phyloP scores from a whole-genome alignment of 2,888 invertebrate genomes.

The Scelioninae gen. 2 region DNA sequence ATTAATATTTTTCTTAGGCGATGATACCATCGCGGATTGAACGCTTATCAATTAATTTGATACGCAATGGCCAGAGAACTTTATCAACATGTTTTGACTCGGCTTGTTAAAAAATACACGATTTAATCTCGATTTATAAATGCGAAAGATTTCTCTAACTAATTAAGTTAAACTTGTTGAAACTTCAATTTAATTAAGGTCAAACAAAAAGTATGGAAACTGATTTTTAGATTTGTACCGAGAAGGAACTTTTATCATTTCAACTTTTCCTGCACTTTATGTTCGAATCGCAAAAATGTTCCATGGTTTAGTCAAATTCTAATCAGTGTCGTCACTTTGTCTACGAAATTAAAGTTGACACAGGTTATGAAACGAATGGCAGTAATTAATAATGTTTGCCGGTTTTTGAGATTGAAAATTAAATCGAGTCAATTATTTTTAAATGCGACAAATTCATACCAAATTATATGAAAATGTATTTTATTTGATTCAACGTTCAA shows the following conservation, averaged over 20 bases:
- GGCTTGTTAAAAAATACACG: not conserved
- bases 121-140: slow-evolving; percentile 9
- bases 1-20: not conserved
- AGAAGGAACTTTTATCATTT: slow-evolving; percentile 26
- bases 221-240: slow-evolving; percentile 25
- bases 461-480: too few species aligned
- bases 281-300: slow-evolving; percentile 16
- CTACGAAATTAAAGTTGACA: too few species aligned
- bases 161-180: slow-evolving; percentile 29
- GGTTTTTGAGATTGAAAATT: too few species aligned
- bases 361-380: too few species aligned
- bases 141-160: slow-evolving; percentile 1
- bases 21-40: not conserved
- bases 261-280: slow-evolving; percentile 22
- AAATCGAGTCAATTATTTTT: too few species aligned
- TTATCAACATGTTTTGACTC: not conserved
- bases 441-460: too few species aligned
- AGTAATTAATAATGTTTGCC: not conserved
- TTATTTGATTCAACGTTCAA: too few species aligned
- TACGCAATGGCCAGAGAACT: slow-evolving; percentile 1
- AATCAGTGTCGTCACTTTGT: slow-evolving; percentile 11
- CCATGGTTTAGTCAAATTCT: not conserved
- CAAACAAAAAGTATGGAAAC: slow-evolving; percentile 18
- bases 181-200: slow-evolving; percentile 31
- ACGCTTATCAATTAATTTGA: too few species aligned